phyloP scores from a whole-genome alignment of 2,888 invertebrate genomes.

The Apoda limacodes region DNA sequence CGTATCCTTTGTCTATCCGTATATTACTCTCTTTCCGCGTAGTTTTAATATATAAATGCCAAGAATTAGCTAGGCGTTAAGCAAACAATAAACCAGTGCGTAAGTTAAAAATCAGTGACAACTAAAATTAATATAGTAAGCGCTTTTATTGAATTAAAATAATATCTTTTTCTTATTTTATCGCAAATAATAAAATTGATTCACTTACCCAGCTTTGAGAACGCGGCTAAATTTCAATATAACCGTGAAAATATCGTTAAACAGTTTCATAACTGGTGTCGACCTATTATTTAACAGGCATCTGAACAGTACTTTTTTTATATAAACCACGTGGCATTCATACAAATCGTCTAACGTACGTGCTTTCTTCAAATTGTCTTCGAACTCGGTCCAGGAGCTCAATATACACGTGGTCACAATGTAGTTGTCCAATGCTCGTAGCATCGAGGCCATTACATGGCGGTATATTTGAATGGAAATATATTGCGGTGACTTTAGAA shows the following conservation, averaged over 20 bases:
- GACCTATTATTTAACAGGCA: conserved; percentile 80
- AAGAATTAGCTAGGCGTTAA: no score
- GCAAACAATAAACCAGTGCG: no score
- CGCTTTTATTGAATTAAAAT: no score
- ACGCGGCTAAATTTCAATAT: conserved; percentile 78
- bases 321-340: conserved; percentile 76
- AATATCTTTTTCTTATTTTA: no score
- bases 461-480: conserved; percentile 77
- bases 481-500: conserved; percentile 75
- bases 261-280: conserved; percentile 74
- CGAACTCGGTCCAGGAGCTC: conserved; percentile 80
- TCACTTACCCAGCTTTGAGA: conserved; percentile 58
- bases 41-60: no score
- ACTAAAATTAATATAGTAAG: no score
- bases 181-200: background rate
- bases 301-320: conserved; percentile 80
- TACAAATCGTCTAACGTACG: conserved; percentile 80
- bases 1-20: no score
- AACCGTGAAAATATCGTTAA: conserved; percentile 79
- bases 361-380: conserved; percentile 73
- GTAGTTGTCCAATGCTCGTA: conserved; percentile 81
- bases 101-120: no score
- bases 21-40: no score
- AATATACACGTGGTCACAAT: conserved; percentile 81
- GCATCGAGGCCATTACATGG: conserved; percentile 81